Evolutionary conservation across 2,113 vertebrate genomes (phyloP).

Genomic region (Thamnophis sirtalis): DNA sequence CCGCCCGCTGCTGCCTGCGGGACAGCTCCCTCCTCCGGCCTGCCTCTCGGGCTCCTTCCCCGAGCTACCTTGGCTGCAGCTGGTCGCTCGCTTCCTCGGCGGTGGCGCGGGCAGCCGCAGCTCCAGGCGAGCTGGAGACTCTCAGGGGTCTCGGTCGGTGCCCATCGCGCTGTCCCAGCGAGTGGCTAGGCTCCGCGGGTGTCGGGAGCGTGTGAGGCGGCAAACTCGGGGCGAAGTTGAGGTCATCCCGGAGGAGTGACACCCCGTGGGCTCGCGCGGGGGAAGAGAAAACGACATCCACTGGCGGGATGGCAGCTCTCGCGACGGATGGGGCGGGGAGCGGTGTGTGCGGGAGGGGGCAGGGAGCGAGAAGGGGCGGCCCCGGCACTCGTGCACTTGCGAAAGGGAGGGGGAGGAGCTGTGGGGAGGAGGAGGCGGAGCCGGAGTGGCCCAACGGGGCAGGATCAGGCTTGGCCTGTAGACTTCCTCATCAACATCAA

Average conservation of each 20-base stretch:
- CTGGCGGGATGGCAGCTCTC: neutral
- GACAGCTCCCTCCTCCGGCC: neutral
- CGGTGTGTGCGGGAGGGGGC: neutral
- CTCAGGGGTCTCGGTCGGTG: constrained; percentile 10
- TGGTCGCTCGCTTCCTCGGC: neutral
- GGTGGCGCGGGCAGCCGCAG: neutral
- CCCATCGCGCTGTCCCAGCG: constrained; percentile 6
- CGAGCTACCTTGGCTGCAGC: neutral
- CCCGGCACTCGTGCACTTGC: neutral
- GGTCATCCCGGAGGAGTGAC: constrained; percentile 36
- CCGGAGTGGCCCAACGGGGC: neutral
- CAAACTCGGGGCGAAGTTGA: constrained; percentile 1
- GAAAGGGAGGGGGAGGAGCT: neutral
- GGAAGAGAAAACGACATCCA: constrained; percentile 15
- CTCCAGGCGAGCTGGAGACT: neutral
- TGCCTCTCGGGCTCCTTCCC: neutral
- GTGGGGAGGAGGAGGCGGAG: neutral
- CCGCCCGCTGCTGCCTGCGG: neutral
- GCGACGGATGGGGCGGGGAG: neutral
- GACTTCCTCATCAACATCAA: neutral
- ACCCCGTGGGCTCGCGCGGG: constrained; percentile 17
- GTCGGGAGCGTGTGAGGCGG: constrained; percentile 11
- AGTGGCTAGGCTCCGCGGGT: neutral
- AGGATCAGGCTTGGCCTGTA: neutral
- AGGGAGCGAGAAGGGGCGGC: neutral